These are phyloP conservation scores for Iphiclides podalirius DNA, from an alignment of 2,888 invertebrate species.

Conservation along the genomic window DNA sequence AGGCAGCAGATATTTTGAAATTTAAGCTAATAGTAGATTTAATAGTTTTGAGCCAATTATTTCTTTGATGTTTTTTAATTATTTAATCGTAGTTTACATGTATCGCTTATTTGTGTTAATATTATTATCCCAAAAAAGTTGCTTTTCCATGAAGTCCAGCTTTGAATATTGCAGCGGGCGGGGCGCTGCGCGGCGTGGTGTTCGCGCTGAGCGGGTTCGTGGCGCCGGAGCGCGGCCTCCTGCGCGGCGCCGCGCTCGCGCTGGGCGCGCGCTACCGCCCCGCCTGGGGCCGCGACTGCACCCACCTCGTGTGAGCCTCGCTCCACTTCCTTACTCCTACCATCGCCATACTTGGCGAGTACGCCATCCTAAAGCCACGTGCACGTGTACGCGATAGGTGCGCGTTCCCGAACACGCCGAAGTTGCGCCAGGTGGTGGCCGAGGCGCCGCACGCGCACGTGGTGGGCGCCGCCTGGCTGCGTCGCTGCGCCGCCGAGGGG, in stretches of 20 bases:
- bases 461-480: slow-evolving; percentile 87
- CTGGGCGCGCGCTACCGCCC: slow-evolving; percentile 90
- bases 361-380: too few relatives aligned
- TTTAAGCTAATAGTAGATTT: too few relatives aligned
- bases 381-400: too few relatives aligned
- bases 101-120: too few relatives aligned
- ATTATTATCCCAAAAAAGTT: too few relatives aligned
- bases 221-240: slow-evolving; percentile 86
- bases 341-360: slow-evolving; percentile 60
- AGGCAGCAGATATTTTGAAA: too few relatives aligned
- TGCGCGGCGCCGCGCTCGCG: slow-evolving; percentile 84
- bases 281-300: slow-evolving; percentile 88
- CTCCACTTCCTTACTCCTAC: too few relatives aligned
- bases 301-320: slow-evolving; percentile 89
- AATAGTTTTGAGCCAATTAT: too few relatives aligned
- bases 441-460: slow-evolving; percentile 71
- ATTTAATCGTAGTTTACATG: too few relatives aligned
- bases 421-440: slow-evolving; percentile 86
- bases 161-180: slow-evolving; percentile 21
- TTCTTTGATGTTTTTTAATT: too few relatives aligned
- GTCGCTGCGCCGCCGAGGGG: slow-evolving; percentile 79
- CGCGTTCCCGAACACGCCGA: slow-evolving; percentile 94
- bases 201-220: slow-evolving; percentile 93
- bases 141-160: too few relatives aligned
- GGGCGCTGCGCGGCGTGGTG: slow-evolving; percentile 81